phyloP scores from a whole-genome alignment of 2,888 invertebrate species.

The Malachius bipustulatus region DNA sequence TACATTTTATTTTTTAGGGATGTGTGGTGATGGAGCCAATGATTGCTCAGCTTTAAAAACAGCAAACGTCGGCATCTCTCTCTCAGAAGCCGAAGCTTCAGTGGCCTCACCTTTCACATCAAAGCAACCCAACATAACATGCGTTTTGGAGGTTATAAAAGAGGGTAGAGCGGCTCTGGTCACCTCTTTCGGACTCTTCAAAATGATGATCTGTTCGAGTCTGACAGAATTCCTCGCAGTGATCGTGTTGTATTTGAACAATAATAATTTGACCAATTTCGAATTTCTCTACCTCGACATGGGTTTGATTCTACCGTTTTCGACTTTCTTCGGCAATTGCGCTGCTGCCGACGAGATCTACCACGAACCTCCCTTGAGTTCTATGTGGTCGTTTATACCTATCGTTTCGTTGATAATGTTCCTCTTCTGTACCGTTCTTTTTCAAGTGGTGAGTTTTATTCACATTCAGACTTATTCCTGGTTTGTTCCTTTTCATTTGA shows the following conservation, averaged over 20 bases:
- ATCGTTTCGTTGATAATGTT: constrained; percentile 43
- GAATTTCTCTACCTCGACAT: constrained; percentile 59
- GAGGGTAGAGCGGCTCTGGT: constrained; percentile 89
- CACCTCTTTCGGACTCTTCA: constrained; percentile 96
- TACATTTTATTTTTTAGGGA: constrained; percentile 47
- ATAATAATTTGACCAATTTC: constrained; percentile 47
- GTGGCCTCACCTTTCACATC: constrained; percentile 93
- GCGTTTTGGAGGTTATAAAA: constrained; percentile 66
- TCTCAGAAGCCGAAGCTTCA: constrained; percentile 85
- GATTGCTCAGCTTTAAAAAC: constrained; percentile 91
- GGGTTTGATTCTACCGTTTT: constrained; percentile 48
- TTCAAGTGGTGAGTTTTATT: constrained; percentile 40
- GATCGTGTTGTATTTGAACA: constrained; percentile 68
- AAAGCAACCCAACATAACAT: constrained; percentile 69
- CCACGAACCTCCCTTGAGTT: constrained; percentile 43
- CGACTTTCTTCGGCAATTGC: constrained; percentile 53
- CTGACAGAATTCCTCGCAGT: constrained; percentile 85
- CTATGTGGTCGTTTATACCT: constrained; percentile 40
- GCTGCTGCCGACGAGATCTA: constrained; percentile 39
- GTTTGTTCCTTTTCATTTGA: constrained; percentile 41
- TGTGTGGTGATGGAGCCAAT: constrained; percentile 97
- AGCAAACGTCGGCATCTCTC: constrained; percentile 82
- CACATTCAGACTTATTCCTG: constrained; percentile 42
- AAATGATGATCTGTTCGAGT: constrained; percentile 95
- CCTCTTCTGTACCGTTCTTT: constrained; percentile 38